These are phyloP conservation scores for Tangara arthus DNA, from an alignment of 2,797 vertebrate genomes.

Conservation along the genomic window DNA sequence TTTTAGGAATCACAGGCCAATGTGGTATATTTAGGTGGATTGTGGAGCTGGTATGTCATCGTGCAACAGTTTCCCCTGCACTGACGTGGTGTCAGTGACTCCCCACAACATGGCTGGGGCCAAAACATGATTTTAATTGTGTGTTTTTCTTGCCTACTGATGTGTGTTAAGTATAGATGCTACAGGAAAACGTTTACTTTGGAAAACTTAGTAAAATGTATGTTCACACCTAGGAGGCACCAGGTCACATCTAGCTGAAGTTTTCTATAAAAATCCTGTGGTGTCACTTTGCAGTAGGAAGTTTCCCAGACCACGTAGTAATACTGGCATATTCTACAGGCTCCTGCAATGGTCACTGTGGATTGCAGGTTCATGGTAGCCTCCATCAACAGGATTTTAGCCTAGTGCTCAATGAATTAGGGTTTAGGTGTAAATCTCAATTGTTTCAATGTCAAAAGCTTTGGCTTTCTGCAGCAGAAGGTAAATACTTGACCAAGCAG, in stretches of 20 bases:
- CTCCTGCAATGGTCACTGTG: background rate
- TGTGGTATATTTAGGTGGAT: background rate
- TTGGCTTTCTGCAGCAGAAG: background rate
- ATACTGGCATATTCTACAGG: background rate
- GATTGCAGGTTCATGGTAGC: background rate
- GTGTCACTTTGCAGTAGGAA: background rate
- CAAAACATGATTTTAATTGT: background rate
- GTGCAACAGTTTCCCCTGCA: background rate
- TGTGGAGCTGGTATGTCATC: background rate
- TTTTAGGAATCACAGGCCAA: background rate
- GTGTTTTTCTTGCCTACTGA: background rate
- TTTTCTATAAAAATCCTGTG: background rate
- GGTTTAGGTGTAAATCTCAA: background rate
- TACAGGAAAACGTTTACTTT: background rate
- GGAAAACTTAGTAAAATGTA: background rate
- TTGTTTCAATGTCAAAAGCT: background rate
- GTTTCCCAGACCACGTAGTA: background rate
- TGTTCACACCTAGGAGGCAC: background rate
- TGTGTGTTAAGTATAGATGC: background rate
- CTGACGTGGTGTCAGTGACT: background rate
- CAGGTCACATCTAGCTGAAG: background rate
- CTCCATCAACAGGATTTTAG: background rate
- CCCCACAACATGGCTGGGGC: background rate
- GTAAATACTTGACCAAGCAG: background rate
- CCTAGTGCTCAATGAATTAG: background rate